phyloP scores from a whole-genome alignment of 2,113 vertebrate genomes.

The Myrmecophaga tridactyla region DNA sequence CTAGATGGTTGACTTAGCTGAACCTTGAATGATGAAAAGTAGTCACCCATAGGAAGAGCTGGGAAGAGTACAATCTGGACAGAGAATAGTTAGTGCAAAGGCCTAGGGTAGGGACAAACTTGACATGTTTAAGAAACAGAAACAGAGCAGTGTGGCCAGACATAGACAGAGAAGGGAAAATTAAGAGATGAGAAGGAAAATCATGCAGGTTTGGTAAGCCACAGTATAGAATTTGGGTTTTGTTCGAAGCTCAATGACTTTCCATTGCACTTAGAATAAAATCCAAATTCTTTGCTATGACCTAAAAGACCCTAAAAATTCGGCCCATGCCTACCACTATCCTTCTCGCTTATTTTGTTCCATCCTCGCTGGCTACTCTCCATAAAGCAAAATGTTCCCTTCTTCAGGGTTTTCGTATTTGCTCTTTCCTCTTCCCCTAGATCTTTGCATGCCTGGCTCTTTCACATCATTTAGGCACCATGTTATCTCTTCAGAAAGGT shows the following conservation, averaged over 20 bases:
- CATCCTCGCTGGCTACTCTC: neutral
- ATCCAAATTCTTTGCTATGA: neutral
- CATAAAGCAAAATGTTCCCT: slow-evolving; percentile 5
- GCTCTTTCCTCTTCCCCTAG: neutral
- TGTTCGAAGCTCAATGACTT: neutral
- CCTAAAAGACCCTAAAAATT: neutral
- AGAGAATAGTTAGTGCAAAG: neutral
- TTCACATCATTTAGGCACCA: neutral
- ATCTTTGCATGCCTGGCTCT: neutral
- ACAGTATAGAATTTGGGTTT: slow-evolving; percentile 8
- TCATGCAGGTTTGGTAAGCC: neutral
- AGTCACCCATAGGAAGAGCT: neutral
- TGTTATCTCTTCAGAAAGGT: neutral
- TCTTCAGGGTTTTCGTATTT: neutral
- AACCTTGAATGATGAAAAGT: neutral
- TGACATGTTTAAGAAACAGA: neutral
- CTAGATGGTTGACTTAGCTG: neutral
- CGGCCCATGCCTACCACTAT: neutral
- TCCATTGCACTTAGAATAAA: neutral
- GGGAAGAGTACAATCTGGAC: neutral
- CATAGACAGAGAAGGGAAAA: neutral
- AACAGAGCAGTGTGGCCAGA: neutral
- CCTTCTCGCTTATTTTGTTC: neutral
- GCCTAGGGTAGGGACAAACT: neutral
- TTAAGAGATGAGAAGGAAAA: neutral